These are phyloP conservation scores for Aphrophora alni DNA, from an alignment of 2,888 invertebrate genomes.

Conservation along the genomic window DNA sequence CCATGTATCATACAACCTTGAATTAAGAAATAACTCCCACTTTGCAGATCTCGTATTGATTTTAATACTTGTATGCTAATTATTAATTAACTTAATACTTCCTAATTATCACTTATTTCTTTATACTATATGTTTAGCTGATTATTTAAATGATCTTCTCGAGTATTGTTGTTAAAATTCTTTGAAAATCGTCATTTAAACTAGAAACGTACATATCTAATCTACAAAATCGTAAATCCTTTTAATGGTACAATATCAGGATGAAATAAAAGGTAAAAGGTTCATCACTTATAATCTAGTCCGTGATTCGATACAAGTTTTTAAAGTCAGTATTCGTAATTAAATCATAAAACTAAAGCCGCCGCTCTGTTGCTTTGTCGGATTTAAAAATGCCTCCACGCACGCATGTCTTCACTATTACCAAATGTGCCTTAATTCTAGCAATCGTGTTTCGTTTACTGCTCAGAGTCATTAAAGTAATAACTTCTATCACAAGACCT, in stretches of 20 bases:
- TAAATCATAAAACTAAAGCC: not conserved
- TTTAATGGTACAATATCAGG: not conserved
- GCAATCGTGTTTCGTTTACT: slow-evolving; percentile 31
- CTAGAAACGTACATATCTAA: too few relatives aligned
- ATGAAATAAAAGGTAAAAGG: not conserved
- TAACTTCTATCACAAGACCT: not conserved
- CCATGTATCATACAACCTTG: too few relatives aligned
- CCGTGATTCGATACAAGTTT: not conserved
- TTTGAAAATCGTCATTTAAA: too few relatives aligned
- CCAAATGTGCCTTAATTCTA: slow-evolving; percentile 27
- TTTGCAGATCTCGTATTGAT: too few relatives aligned
- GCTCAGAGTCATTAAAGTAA: not conserved
- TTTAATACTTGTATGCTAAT: too few relatives aligned
- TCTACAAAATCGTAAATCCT: too few relatives aligned
- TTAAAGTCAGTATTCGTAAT: not conserved
- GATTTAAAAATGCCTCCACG: not conserved
- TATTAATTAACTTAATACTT: too few relatives aligned
- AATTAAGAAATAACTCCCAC: too few relatives aligned
- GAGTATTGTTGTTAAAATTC: too few relatives aligned
- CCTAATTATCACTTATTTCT: too few relatives aligned
- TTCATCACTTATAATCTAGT: not conserved
- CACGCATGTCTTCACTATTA: slow-evolving; percentile 21
- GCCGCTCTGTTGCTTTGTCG: not conserved
- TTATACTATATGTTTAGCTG: too few relatives aligned
- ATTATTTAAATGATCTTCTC: too few relatives aligned